Conservation (phyloP, 2,888 invertebrate genomes). For the Steromphala cineraria region DNA sequence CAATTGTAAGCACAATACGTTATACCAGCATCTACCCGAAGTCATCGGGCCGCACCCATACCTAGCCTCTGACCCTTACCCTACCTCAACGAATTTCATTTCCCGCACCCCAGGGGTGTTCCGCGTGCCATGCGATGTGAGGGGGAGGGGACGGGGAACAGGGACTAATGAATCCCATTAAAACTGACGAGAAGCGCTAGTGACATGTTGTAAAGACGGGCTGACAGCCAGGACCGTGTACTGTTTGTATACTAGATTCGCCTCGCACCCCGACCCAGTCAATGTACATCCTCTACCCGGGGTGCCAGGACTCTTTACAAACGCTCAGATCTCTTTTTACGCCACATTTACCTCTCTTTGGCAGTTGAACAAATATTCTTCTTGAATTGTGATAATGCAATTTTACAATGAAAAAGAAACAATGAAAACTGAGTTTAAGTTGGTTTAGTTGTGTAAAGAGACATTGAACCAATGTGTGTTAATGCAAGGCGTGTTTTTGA, state of each 20-base stretch:
- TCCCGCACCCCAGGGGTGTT: neutral
- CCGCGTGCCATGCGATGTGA: neutral
- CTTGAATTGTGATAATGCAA: neutral
- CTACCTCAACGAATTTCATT: neutral
- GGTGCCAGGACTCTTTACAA: neutral
- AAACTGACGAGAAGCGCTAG: slow-evolving; percentile 4
- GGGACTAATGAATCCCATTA: slow-evolving; percentile 10
- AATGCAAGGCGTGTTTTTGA: too few species aligned
- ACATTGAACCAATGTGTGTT: too few species aligned
- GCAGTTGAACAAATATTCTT: neutral
- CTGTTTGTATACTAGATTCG: neutral
- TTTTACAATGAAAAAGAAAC: neutral
- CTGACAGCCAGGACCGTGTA: neutral
- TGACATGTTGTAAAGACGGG: neutral
- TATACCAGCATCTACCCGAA: too few species aligned
- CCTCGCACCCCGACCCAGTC: neutral
- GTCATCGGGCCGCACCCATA: neutral
- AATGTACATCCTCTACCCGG: neutral
- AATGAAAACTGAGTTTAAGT: too few species aligned
- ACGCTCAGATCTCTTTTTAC: neutral
- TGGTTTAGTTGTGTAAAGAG: too few species aligned
- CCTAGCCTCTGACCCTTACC: neutral
- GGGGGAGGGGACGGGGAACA: neutral
- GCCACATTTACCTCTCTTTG: neutral
- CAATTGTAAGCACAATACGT: too few species aligned